Base-by-base conservation (phyloP, 2,797 vertebrate genomes). In the Manis pentadactyla region DNA sequence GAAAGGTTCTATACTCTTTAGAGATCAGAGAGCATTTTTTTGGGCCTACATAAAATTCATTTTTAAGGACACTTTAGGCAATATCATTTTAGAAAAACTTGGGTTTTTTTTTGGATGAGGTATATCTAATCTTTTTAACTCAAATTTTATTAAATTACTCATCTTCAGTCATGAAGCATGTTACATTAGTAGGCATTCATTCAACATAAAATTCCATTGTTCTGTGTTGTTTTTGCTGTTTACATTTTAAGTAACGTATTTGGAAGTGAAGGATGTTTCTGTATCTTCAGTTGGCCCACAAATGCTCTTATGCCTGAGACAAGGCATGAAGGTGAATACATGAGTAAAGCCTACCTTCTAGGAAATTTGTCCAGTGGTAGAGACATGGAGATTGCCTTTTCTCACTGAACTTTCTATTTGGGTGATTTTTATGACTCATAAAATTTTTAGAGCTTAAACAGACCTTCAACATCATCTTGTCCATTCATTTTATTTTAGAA, bases 391-490 rank as follows among this genome's bases (percentile, higher is more conserved):
- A 87, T 92, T 81, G 78, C 34, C 64, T 88, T 83, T 96, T 93
- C 74, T n/a, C 29, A 29, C 74, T 91, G 53, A 96, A 96, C 64
- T 94, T 97, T 97, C 85, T 96, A 46, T 96, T 86, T 97, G 64
- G 34, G 15, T 97, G 86, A 69, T 59, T 97, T 97, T 98, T 93
- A 93, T 96, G 86, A 42, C 42, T 84, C 83, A 61, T 96, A 94
- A 96, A 97, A 81, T 23, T 92, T 93, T 94, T 87, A 96, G 95
- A 84, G 83, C 83, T 97, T 87, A 77, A 63, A 49, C n/a, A 95
- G 39, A 87, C 39, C 53, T 96, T 95, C 63, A 79, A 0, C 74
- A 79, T 71, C 39, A 74, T 89, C 75, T 77, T 71, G 25, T 84
- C 39, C 64, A 61, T 93, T 68, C 73, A 86, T 87, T 97, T 93